Conservation (phyloP, 2,797 vertebrate genomes). For the Philypnodon macrostomus region DNA sequence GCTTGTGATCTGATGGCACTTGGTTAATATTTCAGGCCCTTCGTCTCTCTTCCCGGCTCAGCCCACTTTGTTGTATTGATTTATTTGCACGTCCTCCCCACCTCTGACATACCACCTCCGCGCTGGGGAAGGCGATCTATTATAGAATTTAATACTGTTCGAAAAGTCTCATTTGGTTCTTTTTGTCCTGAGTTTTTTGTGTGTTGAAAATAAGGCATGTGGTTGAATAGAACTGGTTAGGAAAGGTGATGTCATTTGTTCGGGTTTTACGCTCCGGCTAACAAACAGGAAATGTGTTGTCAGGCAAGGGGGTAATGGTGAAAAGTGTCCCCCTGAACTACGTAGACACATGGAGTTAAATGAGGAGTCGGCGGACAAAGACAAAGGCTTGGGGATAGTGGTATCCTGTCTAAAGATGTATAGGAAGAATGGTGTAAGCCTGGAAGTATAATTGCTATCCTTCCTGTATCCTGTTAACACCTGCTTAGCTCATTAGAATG, state of each 20-base stretch:
- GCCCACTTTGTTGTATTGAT: conserved; percentile 77
- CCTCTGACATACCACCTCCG: conserved; percentile 55
- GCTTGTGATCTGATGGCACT: conserved; percentile 64
- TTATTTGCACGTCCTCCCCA: conserved; percentile 74
- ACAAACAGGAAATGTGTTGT: conserved; percentile 53
- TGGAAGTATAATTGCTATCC: conserved; percentile 43
- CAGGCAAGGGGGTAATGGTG: conserved; percentile 21
- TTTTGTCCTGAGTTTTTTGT: conserved; percentile 15
- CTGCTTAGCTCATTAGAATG: conserved; percentile 42
- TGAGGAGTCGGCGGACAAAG: not conserved
- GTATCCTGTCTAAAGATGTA: conserved; percentile 32
- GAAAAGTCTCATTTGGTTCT: conserved; percentile 57
- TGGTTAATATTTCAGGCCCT: conserved; percentile 79
- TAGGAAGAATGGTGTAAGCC: conserved; percentile 34
- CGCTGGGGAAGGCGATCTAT: conserved; percentile 67
- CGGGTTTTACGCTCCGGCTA: conserved; percentile 16
- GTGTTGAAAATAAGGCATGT: conserved; percentile 32
- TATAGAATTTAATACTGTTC: conserved; percentile 71
- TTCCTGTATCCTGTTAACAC: conserved; percentile 67
- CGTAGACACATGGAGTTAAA: conserved; percentile 2
- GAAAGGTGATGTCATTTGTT: conserved; percentile 41
- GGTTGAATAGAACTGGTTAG: conserved; percentile 21
- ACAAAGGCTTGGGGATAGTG: conserved; percentile 14
- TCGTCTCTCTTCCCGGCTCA: conserved; percentile 48
- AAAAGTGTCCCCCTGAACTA: conserved; percentile 1